phyloP scores from a whole-genome alignment of 2,113 vertebrate species.

The Oostethus manadensis region DNA sequence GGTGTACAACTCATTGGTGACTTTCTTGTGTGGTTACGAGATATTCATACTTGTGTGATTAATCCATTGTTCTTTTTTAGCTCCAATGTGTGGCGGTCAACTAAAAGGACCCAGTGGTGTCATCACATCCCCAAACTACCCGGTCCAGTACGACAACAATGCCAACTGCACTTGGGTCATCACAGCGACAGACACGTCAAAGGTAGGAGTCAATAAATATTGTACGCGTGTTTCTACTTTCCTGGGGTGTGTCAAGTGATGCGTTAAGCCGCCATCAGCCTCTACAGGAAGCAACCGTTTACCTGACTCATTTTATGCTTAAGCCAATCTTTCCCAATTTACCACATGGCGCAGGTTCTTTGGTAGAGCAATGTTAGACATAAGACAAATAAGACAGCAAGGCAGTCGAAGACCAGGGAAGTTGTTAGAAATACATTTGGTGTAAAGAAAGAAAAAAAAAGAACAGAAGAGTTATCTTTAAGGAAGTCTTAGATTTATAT shows the following conservation, averaged over 20 bases:
- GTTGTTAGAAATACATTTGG: slow-evolving; percentile 39
- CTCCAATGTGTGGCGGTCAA: slow-evolving; percentile 90
- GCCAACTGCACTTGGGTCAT: slow-evolving; percentile 99
- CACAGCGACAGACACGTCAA: slow-evolving; percentile 83
- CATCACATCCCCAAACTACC: slow-evolving; percentile 95
- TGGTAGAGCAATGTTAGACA: slow-evolving; percentile 23
- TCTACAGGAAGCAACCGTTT: slow-evolving; percentile 15
- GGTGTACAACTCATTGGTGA: background rate
- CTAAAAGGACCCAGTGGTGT: slow-evolving; percentile 86
- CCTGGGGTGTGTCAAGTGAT: background rate
- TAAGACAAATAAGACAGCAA: slow-evolving; percentile 24
- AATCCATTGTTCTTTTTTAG: slow-evolving; percentile 51
- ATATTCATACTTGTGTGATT: too few relatives aligned
- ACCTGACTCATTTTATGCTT: slow-evolving; percentile 25
- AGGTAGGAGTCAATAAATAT: slow-evolving; percentile 70
- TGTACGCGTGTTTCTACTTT: background rate
- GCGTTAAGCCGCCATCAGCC: slow-evolving; percentile 6
- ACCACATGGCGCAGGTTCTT: slow-evolving; percentile 13
- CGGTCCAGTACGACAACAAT: slow-evolving; percentile 97
- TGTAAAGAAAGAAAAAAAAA: slow-evolving; percentile 17
- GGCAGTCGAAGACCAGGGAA: slow-evolving; percentile 38
- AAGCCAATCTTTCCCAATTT: slow-evolving; percentile 41
- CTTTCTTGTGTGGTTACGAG: too few relatives aligned
- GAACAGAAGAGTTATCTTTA: slow-evolving; percentile 38
- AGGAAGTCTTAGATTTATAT: too few relatives aligned